Percentiles rank a stretch among this genome's conserved stretches.
Evolutionary conservation across 1,140 invertebrate species (phyloP).

Genomic region (Eciton burchellii): DNA sequence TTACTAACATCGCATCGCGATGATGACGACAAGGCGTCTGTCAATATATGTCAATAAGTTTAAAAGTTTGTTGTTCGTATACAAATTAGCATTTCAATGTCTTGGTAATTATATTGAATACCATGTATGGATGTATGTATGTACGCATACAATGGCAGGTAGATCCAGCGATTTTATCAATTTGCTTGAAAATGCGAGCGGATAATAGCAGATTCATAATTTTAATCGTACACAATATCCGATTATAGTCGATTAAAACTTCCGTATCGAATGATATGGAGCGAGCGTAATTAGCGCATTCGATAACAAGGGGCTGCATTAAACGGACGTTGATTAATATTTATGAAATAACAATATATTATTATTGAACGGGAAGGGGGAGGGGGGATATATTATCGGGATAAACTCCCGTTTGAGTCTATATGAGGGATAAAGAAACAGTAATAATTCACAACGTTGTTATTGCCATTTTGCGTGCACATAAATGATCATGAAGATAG

Average conservation of each 20-base stretch:
- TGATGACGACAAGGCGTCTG: neutral
- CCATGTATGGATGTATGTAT: neutral
- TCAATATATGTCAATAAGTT: neutral
- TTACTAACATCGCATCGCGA: neutral
- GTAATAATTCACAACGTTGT: neutral
- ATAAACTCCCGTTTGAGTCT: neutral
- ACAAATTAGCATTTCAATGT: neutral
- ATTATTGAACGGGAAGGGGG: too few relatives aligned
- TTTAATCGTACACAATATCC: slow-evolving; percentile 39
- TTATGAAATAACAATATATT: slow-evolving; percentile 31
- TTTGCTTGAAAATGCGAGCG: slow-evolving; percentile 1
- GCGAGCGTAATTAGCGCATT: slow-evolving; percentile 33
- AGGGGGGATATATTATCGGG: neutral
- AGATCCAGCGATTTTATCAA: neutral
- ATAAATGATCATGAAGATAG: neutral
- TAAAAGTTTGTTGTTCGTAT: neutral
- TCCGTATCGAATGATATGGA: slow-evolving; percentile 26
- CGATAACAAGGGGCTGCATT: slow-evolving; percentile 31
- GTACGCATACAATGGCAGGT: too few relatives aligned
- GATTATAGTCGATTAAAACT: slow-evolving; percentile 48
- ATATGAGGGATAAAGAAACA: neutral
- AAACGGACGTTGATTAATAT: slow-evolving; percentile 45
- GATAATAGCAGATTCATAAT: slow-evolving; percentile 27
- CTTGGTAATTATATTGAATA: neutral
- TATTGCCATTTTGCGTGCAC: neutral